These are phyloP conservation scores for Zapornia atra DNA, from an alignment of 2,113 vertebrate species.

Conservation along the genomic window DNA sequence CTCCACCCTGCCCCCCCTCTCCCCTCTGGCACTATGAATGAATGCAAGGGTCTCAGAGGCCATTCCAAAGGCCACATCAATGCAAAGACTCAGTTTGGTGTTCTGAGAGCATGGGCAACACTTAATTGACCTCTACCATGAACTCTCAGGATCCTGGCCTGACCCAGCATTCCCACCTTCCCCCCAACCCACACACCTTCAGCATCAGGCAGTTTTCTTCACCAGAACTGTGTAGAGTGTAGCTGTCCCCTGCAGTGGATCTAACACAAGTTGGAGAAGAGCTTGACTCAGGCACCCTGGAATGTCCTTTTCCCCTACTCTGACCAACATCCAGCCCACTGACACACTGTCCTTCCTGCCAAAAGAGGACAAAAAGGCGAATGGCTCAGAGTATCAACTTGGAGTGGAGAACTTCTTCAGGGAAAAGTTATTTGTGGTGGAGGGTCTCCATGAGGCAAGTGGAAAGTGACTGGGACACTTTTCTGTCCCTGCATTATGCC, in stretches of 20 bases:
- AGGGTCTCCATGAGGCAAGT: not conserved
- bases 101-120: not conserved
- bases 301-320: not conserved
- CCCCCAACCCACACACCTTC: not conserved
- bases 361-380: not conserved
- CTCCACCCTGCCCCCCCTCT: not conserved
- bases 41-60: not conserved
- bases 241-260: not conserved
- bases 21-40: not conserved
- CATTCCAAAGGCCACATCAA: not conserved
- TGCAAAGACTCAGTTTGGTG: not conserved
- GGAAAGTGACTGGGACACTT: not conserved
- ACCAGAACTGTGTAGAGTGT: accelerated
- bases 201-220: not conserved
- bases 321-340: not conserved
- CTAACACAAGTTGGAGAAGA: not conserved
- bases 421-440: not conserved
- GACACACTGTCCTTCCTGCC: not conserved
- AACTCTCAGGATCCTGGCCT: not conserved
- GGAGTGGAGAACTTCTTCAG: not conserved
- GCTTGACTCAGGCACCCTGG: not conserved
- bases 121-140: not conserved
- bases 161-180: too few relatives aligned
- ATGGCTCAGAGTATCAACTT: not conserved
- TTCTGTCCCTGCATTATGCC: not conserved